Percentiles rank a stretch among this genome's conserved stretches.
phyloP scores from a whole-genome alignment of 2,113 vertebrate genomes.

The Sinocyclocheilus grahami region DNA sequence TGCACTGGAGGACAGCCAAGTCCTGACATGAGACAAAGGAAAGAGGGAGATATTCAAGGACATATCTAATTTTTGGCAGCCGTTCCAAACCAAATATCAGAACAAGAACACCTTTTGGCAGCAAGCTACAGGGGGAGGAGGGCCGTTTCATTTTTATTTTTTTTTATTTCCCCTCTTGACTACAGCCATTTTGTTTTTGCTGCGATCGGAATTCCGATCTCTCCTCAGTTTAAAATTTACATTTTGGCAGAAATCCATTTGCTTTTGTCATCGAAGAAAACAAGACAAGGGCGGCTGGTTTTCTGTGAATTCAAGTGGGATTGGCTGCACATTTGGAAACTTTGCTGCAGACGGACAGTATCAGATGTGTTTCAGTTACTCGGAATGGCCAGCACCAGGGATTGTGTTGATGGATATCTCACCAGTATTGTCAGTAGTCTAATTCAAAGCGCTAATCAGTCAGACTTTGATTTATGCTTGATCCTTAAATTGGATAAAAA shows the following conservation, averaged over 20 bases:
- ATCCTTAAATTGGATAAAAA: background rate
- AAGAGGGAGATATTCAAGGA: conserved; percentile 74
- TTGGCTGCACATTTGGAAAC: conserved; percentile 23
- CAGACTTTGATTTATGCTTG: background rate
- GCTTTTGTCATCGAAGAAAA: conserved; percentile 34
- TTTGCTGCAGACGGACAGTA: background rate
- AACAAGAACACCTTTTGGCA: conserved; percentile 80
- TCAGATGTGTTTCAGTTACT: background rate
- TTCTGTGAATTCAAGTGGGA: conserved; percentile 16
- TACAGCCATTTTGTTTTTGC: conserved; percentile 79
- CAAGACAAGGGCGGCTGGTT: conserved; percentile 17
- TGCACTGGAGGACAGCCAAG: conserved; percentile 60
- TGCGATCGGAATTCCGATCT: conserved; percentile 70
- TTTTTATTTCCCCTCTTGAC: conserved; percentile 63
- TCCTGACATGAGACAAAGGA: conserved; percentile 60
- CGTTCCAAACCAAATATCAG: conserved; percentile 76
- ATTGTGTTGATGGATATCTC: background rate
- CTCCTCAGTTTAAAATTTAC: conserved; percentile 32
- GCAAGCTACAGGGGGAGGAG: conserved; percentile 68
- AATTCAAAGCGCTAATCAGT: background rate
- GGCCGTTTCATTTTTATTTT: conserved; percentile 69
- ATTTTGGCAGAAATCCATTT: conserved; percentile 39
- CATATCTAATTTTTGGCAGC: conserved; percentile 81
- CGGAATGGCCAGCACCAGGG: background rate
- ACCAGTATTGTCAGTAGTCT: background rate